Base-by-base conservation (phyloP, 2,888 invertebrate genomes). In the Sericinus montela region DNA sequence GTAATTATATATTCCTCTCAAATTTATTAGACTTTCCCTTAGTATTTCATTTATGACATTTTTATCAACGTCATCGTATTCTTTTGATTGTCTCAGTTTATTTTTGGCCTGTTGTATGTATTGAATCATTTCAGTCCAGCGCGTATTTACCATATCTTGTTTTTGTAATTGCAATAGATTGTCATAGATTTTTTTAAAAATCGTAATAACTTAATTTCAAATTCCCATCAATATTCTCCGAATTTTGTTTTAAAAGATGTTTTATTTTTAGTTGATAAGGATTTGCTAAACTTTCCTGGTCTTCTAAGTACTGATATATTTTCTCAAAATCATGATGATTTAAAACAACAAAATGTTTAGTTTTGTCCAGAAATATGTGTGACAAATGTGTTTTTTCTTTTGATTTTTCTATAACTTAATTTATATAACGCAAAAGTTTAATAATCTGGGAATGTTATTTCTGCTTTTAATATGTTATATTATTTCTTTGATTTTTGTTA, bases 1-100 rank as follows among this genome's bases (percentile, higher is more conserved):
- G 4, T 19, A 44, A 16, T 49, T 39, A 28, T 49, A 49, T 15
- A 49, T 29, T 13, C 32, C 34, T 2, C 44, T 25, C 11, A 49
- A 25, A 32, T 48, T 32, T 9, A 48, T 38, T 38, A 23, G n/a
- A 38, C 42, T 32, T 0, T 30, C 43, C 2, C 2, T 19, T n/a
- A 14, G n/a, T 5, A 43, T 11, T 8, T 37, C 10, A 25, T 8
- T 30, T 1, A 10, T 23, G 5, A 15, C 10, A 14, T 35, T 28
- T 10, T 19, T 5, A 19, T 19, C 19, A 19, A 19, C 19, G 2
- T 2, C 3, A 2, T 19, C 5, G 19, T 19, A 19, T 19, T 19
- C 19, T 2, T 19, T 2, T 5, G 19, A 5, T 5, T 3, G 5
- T 2, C 5, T 2, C 2, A 19, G 19, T 19, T 25, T 11, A 15